Conservation (phyloP, 2,888 invertebrate genomes). For the Hermaeophaga mercurialis region DNA sequence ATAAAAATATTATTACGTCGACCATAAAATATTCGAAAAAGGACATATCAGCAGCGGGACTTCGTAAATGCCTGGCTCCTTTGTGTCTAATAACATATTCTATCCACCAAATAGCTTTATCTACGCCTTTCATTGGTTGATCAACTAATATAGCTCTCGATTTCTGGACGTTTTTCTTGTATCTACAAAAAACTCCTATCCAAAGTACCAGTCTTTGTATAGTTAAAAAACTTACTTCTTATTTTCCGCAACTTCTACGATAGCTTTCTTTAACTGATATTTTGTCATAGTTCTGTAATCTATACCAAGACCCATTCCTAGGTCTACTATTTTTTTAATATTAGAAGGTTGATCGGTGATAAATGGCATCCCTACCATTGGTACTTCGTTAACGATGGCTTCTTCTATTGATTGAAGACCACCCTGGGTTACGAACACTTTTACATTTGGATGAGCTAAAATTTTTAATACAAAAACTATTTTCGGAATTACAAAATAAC, state of each 20-base stretch:
- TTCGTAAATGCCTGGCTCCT: constrained; percentile 58
- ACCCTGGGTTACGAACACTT: constrained; percentile 46
- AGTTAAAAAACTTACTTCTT: constrained; percentile 34
- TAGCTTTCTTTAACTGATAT: constrained; percentile 38
- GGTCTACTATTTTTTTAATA: constrained; percentile 36
- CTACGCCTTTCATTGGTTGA: constrained; percentile 54
- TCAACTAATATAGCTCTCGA: constrained; percentile 49
- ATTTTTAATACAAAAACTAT: no score
- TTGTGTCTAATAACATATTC: constrained; percentile 60
- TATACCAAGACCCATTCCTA: constrained; percentile 40
- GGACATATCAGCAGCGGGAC: constrained; percentile 55
- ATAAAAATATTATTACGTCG: constrained; percentile 46
- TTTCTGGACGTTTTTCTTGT: constrained; percentile 15
- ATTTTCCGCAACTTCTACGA: constrained; percentile 44
- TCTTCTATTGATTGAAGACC: constrained; percentile 48
- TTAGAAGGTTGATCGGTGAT: constrained; percentile 47
- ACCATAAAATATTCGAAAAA: constrained; percentile 56
- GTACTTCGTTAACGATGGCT: constrained; percentile 44
- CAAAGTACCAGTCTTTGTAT: no score
- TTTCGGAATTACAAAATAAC: no score
- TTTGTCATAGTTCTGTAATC: constrained; percentile 42
- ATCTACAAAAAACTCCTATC: constrained; percentile 16
- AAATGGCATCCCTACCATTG: constrained; percentile 47
- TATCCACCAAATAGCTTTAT: constrained; percentile 62
- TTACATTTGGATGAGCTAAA: constrained; percentile 46